A percentile compares a stretch with the other conserved stretches of the same genome.
Evolutionary conservation across 2,888 invertebrate genomes (phyloP).

Genomic region (Dasysyrphus albostriatus): DNA sequence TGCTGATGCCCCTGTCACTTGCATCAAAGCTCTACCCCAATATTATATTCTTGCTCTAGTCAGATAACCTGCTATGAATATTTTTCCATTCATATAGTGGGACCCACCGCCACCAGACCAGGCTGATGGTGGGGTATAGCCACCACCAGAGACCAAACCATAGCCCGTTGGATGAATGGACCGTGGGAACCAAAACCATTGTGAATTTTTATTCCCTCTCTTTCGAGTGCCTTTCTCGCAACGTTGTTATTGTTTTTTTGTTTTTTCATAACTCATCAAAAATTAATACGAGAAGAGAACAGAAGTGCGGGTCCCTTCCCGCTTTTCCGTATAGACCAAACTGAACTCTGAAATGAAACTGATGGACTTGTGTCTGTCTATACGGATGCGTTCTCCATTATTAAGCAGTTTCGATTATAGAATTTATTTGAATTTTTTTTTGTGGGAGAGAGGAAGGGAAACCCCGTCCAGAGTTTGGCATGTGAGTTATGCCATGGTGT

Average conservation of each 20-base stretch:
- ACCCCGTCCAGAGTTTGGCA: conserved; percentile 42
- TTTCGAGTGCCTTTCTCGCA: conserved; percentile 60
- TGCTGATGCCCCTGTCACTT: conserved; percentile 3
- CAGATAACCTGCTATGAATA: conserved; percentile 35
- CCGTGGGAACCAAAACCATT: conserved; percentile 73
- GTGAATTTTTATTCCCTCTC: conserved; percentile 68
- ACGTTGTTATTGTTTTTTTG: conserved; percentile 34
- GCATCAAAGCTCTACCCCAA: conserved; percentile 41
- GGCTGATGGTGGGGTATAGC: conserved; percentile 5
- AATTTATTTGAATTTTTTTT: conserved; percentile 14
- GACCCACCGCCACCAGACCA: not conserved
- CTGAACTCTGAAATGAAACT: conserved; percentile 8
- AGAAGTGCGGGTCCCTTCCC: conserved; percentile 47
- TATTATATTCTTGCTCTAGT: not conserved
- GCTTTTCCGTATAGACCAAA: conserved; percentile 2
- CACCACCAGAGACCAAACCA: conserved; percentile 8
- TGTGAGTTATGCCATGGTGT: conserved; percentile 63
- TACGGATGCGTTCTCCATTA: conserved; percentile 70
- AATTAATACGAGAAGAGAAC: conserved; percentile 62
- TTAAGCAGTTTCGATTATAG: conserved; percentile 71
- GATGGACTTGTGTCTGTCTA: conserved; percentile 44
- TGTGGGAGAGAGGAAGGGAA: conserved; percentile 31
- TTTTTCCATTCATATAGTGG: conserved; percentile 58
- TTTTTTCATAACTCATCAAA: conserved; percentile 68
- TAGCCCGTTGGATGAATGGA: conserved; percentile 48